Evolutionary conservation across 2,113 vertebrate genomes (phyloP).

Genomic region (Colinus virginianus): DNA sequence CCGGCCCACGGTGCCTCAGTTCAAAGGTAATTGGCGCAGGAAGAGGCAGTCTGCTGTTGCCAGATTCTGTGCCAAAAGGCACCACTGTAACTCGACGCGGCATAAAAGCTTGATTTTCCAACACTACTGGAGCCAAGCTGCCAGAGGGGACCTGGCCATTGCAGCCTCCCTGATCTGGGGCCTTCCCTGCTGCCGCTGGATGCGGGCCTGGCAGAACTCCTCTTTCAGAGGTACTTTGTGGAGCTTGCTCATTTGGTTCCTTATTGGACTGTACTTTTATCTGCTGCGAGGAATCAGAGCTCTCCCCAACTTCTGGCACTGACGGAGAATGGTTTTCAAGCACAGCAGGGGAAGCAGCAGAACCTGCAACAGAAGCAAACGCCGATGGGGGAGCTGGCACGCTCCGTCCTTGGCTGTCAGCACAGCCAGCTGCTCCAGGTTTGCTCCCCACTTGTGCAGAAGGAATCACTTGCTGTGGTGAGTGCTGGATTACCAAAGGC

Average conservation of each 20-base stretch:
- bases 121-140: not conserved
- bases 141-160: not conserved
- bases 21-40: not conserved
- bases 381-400: not conserved
- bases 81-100: constrained; percentile 3
- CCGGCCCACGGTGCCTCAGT: not conserved
- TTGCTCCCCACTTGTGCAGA: not conserved
- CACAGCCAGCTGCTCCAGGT: not conserved
- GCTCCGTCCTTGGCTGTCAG: not conserved
- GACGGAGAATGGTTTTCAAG: not conserved
- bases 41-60: not conserved
- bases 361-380: not conserved
- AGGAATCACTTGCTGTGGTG: not conserved
- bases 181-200: not conserved
- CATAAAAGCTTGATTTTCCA: not conserved
- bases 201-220: not conserved
- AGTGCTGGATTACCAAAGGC: constrained; percentile 55
- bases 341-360: not conserved
- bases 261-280: not conserved
- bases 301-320: not conserved
- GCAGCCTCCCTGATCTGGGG: not conserved
- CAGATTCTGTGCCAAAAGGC: not conserved
- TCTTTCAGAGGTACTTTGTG: not conserved
- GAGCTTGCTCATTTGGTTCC: not conserved
- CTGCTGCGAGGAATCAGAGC: not conserved